A percentile compares a stretch with the other conserved stretches of the same genome.
phyloP scores from a whole-genome alignment of 2,113 vertebrate species.

The Pteropus alecto region DNA sequence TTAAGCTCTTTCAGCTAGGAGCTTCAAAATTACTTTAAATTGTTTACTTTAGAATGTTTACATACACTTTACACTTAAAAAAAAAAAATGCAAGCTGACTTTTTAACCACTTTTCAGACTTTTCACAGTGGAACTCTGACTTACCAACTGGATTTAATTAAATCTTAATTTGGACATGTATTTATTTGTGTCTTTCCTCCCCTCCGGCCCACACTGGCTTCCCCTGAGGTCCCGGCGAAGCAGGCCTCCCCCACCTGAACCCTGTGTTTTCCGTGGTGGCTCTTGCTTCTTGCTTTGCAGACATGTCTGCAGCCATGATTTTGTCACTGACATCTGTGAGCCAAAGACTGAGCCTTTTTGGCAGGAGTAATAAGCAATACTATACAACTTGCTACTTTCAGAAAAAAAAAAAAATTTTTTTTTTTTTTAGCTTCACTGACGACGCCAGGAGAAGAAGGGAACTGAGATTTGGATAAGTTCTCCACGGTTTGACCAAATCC shows the following conservation, averaged over 20 bases:
- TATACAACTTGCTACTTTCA: constrained; percentile 70
- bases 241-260: constrained; percentile 13
- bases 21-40: constrained; percentile 49
- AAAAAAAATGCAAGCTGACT: constrained; percentile 54
- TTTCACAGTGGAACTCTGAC: constrained; percentile 58
- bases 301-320: constrained; percentile 58
- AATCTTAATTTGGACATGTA: constrained; percentile 42
- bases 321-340: constrained; percentile 71
- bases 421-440: constrained; percentile 62
- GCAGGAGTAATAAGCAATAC: constrained; percentile 77
- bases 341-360: constrained; percentile 77
- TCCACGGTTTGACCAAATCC: constrained; percentile 61
- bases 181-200: neutral
- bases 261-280: constrained; percentile 43
- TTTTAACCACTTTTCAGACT: constrained; percentile 60
- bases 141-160: constrained; percentile 52
- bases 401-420: constrained; percentile 38
- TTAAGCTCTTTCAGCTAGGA: constrained; percentile 39
- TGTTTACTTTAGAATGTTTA: constrained; percentile 78
- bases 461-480: constrained; percentile 65
- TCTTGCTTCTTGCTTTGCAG: constrained; percentile 71
- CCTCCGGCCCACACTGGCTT: neutral
- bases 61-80: constrained; percentile 61
- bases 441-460: constrained; percentile 73
- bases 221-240: neutral